These are phyloP conservation scores for Eucidaris tribuloides DNA, from an alignment of 35 echinoderm and acorn worm genomes.

Conservation along the genomic window DNA sequence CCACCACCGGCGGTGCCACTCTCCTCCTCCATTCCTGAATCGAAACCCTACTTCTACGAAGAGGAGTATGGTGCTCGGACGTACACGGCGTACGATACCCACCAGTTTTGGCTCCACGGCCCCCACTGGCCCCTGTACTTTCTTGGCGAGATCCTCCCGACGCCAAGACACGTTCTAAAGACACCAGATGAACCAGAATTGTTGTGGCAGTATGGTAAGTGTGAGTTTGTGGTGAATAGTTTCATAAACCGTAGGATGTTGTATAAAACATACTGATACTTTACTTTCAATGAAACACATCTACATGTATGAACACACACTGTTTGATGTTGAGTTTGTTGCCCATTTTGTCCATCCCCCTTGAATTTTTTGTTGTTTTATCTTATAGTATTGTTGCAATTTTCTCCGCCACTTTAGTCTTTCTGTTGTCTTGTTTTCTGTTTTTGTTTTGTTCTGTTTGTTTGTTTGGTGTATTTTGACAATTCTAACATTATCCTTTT, in stretches of 20 bases:
- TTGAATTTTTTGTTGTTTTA: no score
- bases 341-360: no score
- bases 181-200: constrained; percentile 26
- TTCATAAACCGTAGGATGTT: background rate
- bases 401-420: no score
- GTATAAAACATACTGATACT: background rate
- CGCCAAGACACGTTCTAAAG: constrained; percentile 8
- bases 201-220: constrained; percentile 39
- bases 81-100: constrained; percentile 2
- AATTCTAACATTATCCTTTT: no score
- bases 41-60: background rate
- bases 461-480: no score
- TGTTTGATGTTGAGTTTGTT: no score
- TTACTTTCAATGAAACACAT: no score
- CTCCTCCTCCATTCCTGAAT: background rate
- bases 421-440: no score
- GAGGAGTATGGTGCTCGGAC: background rate
- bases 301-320: no score
- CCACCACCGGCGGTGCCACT: background rate
- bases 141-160: constrained; percentile 17
- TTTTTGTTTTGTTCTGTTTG: no score
- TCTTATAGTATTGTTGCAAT: no score
- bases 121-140: constrained; percentile 39
- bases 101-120: constrained; percentile 31
- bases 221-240: background rate